Evolutionary conservation across 2,113 vertebrate species (phyloP), one percentile per base, ranked within the genome.

Genomic region (Oreochromis spilurus): DNA sequence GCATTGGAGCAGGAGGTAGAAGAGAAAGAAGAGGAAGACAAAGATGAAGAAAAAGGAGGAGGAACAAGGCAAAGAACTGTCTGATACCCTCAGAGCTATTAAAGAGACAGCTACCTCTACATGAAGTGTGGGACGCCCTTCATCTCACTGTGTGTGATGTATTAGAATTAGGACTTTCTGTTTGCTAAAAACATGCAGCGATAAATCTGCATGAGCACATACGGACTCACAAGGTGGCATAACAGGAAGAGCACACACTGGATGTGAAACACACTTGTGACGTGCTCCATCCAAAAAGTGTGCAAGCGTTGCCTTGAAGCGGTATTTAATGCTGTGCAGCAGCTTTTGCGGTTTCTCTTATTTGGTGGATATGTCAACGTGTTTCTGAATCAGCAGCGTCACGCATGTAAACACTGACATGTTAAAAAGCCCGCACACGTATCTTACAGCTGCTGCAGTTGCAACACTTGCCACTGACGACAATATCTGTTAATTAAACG

Each of bases 41-140:
- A 12, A 38, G 2, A 60, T 10, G 10, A 65, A 6, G 24, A 0
- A n/a, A n/a, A n/a, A n/a, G n/a, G n/a, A n/a, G n/a, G n/a, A n/a
- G n/a, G n/a, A n/a, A 62, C 9, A 65, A 65, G 31, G 60, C 31
- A 0, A 38, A 65, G 1, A 65, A n/a, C 6, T 1, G 24, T n/a
- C 43, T 50, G 43, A 77, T n/a, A 50, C 43, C 2, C 43, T 50
- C 70, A 77, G 16, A 19, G 43, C 24, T 31, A 77, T 29, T 75
- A 48, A 48, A 50, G 24, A 26, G 40, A 48, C 70, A 50, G 70
- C 29, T 19, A 31, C 70, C 16, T 31, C 40, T 26, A 72, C 14
- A 72, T 75, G 24, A 48, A 75, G 40, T 19, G 24, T 48, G 26
- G 24, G 14, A 75, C 43, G 1, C 24, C 43, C 9, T 75, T 75